Conservation (phyloP, 2,888 invertebrate species). For the Drosophila kanekoi region DNA sequence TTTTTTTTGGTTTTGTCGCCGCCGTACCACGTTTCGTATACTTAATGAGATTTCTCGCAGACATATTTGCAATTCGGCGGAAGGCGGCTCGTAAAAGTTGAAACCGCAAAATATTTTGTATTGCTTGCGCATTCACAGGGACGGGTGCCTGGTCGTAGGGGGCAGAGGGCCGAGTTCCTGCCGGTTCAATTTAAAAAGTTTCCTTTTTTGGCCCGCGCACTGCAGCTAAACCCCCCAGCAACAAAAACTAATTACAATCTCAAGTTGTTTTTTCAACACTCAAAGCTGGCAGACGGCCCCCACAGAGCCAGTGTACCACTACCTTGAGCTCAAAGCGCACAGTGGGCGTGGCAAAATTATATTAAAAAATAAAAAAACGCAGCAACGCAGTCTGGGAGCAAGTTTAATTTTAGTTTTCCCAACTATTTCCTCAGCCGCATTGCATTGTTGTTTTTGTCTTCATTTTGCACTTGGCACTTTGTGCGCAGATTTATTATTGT, state of each 20-base stretch:
- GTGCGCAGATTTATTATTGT: slow-evolving; percentile 71
- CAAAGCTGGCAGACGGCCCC: slow-evolving; percentile 49
- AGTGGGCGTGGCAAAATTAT: slow-evolving; percentile 53
- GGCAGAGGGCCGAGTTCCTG: background rate
- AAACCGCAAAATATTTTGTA: slow-evolving; percentile 67
- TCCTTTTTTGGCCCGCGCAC: slow-evolving; percentile 35
- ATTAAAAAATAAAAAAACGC: slow-evolving; percentile 50
- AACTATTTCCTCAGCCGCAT: slow-evolving; percentile 65
- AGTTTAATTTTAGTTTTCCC: slow-evolving; percentile 74
- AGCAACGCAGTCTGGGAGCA: slow-evolving; percentile 35
- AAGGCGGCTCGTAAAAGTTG: slow-evolving; percentile 60
- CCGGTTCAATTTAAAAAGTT: slow-evolving; percentile 80
- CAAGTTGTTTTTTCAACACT: slow-evolving; percentile 75
- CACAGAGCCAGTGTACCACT: slow-evolving; percentile 17
- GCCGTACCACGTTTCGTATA: slow-evolving; percentile 60
- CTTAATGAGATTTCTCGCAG: slow-evolving; percentile 79
- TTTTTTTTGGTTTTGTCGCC: slow-evolving; percentile 33
- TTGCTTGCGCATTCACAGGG: slow-evolving; percentile 26
- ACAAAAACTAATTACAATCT: slow-evolving; percentile 83
- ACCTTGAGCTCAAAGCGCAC: slow-evolving; percentile 52
- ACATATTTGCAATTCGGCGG: slow-evolving; percentile 75
- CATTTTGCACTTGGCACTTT: slow-evolving; percentile 74
- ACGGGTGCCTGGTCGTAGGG: background rate
- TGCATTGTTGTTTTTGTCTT: slow-evolving; percentile 58
- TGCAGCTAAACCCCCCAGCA: slow-evolving; percentile 75